A percentile compares a stretch with the other conserved stretches of the same genome.
Conservation (phyloP, 2,113 vertebrate genomes). For the Centropristis striata region DNA sequence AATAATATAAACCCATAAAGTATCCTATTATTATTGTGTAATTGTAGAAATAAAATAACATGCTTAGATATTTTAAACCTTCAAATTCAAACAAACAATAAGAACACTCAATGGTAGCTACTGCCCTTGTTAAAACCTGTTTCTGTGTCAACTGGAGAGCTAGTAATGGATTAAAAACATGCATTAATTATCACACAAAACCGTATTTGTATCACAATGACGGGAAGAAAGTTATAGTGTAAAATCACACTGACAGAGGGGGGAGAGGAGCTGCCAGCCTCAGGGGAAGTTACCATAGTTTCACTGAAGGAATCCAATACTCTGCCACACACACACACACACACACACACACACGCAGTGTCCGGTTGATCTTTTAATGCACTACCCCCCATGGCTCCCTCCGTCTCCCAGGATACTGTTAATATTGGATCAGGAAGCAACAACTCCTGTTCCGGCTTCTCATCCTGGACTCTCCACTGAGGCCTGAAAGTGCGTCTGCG, state of each 20-base stretch:
- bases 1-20: not conserved
- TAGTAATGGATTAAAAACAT: not conserved
- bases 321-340: slow-evolving; percentile 25
- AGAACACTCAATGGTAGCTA: not conserved
- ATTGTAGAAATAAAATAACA: not conserved
- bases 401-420: slow-evolving; percentile 76
- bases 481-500: not conserved
- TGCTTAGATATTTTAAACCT: not conserved
- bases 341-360: slow-evolving; percentile 23
- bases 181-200: slow-evolving; percentile 23
- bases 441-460: slow-evolving; percentile 53
- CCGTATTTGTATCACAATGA: slow-evolving; percentile 25
- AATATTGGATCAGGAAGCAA: slow-evolving; percentile 70
- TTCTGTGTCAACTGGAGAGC: not conserved
- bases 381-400: slow-evolving; percentile 54
- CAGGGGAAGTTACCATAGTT: slow-evolving; percentile 64
- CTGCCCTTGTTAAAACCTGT: not conserved
- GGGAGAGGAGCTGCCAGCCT: slow-evolving; percentile 18
- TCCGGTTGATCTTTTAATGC: slow-evolving; percentile 61
- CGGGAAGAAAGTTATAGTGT: slow-evolving; percentile 21
- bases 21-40: not conserved
- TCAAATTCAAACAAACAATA: not conserved
- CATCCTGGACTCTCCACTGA: slow-evolving; percentile 53
- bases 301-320: slow-evolving; percentile 64
- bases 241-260: slow-evolving; percentile 46